Evolutionary conservation across 2,888 invertebrate species (phyloP).

Genomic region (Phortica magna): DNA sequence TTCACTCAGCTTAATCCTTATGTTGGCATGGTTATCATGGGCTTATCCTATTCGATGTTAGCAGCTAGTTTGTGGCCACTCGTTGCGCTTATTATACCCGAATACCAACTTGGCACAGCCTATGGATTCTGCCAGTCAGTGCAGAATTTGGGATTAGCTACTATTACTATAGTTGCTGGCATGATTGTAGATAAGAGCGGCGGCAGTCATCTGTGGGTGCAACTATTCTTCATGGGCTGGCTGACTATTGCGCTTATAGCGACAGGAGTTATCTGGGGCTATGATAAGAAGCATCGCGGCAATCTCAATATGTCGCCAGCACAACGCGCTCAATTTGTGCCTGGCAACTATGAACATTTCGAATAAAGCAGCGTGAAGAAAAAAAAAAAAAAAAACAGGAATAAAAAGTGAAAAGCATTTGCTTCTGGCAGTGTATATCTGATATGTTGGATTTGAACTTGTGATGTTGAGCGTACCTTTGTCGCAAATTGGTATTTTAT

Average conservation of each 20-base stretch:
- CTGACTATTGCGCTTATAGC: slow-evolving; percentile 86
- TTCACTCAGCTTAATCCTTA: slow-evolving; percentile 83
- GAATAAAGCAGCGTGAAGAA: slow-evolving; percentile 48
- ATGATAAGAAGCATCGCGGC: slow-evolving; percentile 84
- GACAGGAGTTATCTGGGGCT: slow-evolving; percentile 85
- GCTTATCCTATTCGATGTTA: slow-evolving; percentile 93
- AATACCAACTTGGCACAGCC: slow-evolving; percentile 95
- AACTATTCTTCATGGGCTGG: slow-evolving; percentile 94
- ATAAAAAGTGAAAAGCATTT: background rate
- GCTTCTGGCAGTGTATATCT: slow-evolving; percentile 11
- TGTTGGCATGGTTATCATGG: slow-evolving; percentile 86
- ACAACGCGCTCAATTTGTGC: slow-evolving; percentile 76
- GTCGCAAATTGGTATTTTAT: slow-evolving; percentile 63
- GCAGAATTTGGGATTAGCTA: slow-evolving; percentile 95
- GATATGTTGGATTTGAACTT: slow-evolving; percentile 46
- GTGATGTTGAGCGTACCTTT: slow-evolving; percentile 62
- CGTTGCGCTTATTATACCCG: slow-evolving; percentile 93
- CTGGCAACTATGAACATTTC: slow-evolving; percentile 58
- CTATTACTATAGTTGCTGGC: slow-evolving; percentile 90
- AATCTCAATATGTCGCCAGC: slow-evolving; percentile 87
- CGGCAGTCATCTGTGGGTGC: slow-evolving; percentile 86
- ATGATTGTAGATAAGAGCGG: slow-evolving; percentile 91
- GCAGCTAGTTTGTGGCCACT: slow-evolving; percentile 98
- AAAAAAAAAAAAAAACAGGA: background rate
- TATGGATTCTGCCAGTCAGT: slow-evolving; percentile 98